Evolutionary conservation across 2,888 invertebrate genomes (phyloP).

Genomic region (Patella ulyssiponensis): DNA sequence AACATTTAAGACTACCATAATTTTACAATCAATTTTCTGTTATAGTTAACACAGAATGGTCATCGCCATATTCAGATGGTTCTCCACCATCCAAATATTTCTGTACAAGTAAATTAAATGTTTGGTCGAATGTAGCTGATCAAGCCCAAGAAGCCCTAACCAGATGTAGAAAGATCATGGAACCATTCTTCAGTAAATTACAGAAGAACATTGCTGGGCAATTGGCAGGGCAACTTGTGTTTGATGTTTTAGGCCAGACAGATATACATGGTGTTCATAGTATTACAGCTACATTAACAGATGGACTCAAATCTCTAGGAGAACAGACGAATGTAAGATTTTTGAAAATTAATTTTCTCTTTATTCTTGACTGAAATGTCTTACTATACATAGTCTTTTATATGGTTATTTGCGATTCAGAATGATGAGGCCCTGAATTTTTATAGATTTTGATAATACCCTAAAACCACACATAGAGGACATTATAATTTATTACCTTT

Average conservation of each 20-base stretch:
- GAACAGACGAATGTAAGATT: constrained; percentile 55
- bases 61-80: constrained; percentile 54
- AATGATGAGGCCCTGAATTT: too few species aligned
- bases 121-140: constrained; percentile 68
- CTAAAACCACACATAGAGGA: too few species aligned
- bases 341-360: background rate
- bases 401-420: too few species aligned
- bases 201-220: constrained; percentile 66
- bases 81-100: constrained; percentile 64
- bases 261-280: constrained; percentile 61
- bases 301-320: constrained; percentile 59
- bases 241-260: constrained; percentile 66
- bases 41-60: constrained; percentile 69
- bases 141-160: constrained; percentile 62
- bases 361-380: too few species aligned
- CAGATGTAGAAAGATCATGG: constrained; percentile 51
- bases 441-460: too few species aligned
- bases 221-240: constrained; percentile 67
- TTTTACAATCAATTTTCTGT: constrained; percentile 13
- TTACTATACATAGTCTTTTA: too few species aligned
- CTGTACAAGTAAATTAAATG: constrained; percentile 64
- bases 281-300: constrained; percentile 55
- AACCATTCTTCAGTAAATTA: constrained; percentile 63
- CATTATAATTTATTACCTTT: too few species aligned
- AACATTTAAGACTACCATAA: too few species aligned